phyloP scores from a whole-genome alignment of 2,113 vertebrate species.

The Nothocercus julius region DNA sequence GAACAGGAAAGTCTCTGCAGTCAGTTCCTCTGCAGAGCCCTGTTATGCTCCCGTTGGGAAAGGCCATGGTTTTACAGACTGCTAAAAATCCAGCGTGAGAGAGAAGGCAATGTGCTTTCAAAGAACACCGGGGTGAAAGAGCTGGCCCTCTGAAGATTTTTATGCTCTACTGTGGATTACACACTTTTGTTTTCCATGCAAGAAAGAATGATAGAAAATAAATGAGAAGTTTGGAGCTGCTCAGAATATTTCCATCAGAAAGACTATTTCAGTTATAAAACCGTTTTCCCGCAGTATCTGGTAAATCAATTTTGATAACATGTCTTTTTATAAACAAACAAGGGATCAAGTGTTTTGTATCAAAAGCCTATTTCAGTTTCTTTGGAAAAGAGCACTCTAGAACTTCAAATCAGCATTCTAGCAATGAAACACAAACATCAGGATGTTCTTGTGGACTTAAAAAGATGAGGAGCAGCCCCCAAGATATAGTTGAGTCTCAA shows the following conservation, averaged over 20 bases:
- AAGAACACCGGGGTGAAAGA: neutral
- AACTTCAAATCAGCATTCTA: neutral
- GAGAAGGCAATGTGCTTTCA: neutral
- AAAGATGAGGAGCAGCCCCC: neutral
- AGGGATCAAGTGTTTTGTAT: neutral
- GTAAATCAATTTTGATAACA: slow-evolving; percentile 19
- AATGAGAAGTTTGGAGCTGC: neutral
- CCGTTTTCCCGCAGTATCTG: neutral
- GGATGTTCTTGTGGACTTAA: neutral
- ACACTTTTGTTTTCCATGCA: neutral
- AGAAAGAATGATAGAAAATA: neutral
- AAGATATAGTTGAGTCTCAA: neutral
- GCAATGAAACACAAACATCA: neutral
- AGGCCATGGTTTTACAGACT: rapidly evolving
- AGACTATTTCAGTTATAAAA: neutral
- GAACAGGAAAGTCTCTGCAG: neutral
- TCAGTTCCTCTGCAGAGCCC: neutral
- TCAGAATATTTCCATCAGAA: neutral
- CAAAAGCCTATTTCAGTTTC: neutral
- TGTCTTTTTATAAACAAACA: neutral
- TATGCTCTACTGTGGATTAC: neutral
- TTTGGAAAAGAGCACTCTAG: neutral
- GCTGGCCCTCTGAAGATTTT: neutral
- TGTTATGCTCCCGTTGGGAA: neutral
- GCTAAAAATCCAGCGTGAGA: neutral